phyloP scores from a whole-genome alignment of 1,140 invertebrate genomes.

The Carcinoscorpius rotundicauda region DNA sequence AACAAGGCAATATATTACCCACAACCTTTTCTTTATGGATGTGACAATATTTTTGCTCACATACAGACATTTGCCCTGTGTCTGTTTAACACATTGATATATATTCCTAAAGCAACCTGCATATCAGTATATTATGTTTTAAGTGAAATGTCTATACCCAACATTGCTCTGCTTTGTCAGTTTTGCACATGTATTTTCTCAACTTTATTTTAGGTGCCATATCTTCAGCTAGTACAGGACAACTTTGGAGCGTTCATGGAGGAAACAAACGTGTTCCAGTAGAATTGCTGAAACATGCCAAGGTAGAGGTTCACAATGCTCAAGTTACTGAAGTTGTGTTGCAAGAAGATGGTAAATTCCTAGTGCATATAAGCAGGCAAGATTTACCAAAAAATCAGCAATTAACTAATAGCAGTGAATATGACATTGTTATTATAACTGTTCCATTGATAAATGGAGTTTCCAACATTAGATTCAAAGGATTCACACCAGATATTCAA shows the following conservation, averaged over 20 bases:
- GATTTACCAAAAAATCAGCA: slow-evolving; percentile 1
- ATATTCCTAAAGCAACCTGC: too few relatives aligned
- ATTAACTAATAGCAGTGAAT: slow-evolving; percentile 23
- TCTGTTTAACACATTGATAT: too few relatives aligned
- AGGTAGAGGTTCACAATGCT: slow-evolving; percentile 31
- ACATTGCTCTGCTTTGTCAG: too few relatives aligned
- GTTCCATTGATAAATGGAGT: slow-evolving; percentile 40
- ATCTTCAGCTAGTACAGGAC: too few relatives aligned
- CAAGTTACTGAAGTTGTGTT: slow-evolving; percentile 29
- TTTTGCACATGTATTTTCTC: too few relatives aligned
- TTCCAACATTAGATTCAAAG: slow-evolving; percentile 33
- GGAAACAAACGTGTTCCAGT: slow-evolving; percentile 46
- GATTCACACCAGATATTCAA: slow-evolving; percentile 29
- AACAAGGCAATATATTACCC: too few relatives aligned
- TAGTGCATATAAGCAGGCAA: not conserved
- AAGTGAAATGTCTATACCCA: too few relatives aligned
- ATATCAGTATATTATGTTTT: too few relatives aligned
- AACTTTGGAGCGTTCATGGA: slow-evolving; percentile 46
- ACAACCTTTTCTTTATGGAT: too few relatives aligned
- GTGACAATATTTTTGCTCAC: too few relatives aligned
- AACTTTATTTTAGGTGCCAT: too few relatives aligned
- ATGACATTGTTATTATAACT: slow-evolving; percentile 49
- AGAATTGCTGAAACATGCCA: slow-evolving; percentile 33
- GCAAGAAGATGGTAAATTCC: slow-evolving; percentile 22
- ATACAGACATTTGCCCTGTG: too few relatives aligned